Evolutionary conservation across 2,888 invertebrate species (phyloP).

Genomic region (Hylaea fasciaria): DNA sequence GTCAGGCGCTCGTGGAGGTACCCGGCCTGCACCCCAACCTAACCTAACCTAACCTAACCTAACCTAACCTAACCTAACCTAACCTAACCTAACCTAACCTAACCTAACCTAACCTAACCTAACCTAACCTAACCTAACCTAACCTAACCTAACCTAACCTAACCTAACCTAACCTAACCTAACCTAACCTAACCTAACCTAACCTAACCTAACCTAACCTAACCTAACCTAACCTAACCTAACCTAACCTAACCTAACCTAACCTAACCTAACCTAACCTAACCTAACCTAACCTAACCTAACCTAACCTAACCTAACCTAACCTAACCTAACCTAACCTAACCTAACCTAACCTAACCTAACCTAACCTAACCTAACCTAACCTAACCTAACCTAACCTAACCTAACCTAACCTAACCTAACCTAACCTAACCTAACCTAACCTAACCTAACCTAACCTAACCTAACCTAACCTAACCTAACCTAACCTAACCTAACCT

Average conservation of each 20-base stretch:
- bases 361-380: constrained; percentile 5
- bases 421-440: constrained; percentile 8
- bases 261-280: constrained; percentile 46
- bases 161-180: constrained; percentile 44
- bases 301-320: constrained; percentile 45
- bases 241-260: constrained; percentile 45
- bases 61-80: constrained; percentile 42
- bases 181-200: constrained; percentile 45
- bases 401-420: no score
- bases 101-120: constrained; percentile 42
- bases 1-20: no score
- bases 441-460: constrained; percentile 8
- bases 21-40: constrained; percentile 32
- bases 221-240: constrained; percentile 45
- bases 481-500: constrained; percentile 7
- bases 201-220: constrained; percentile 43
- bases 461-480: constrained; percentile 3
- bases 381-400: constrained; percentile 6
- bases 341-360: constrained; percentile 23
- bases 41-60: constrained; percentile 37
- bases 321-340: constrained; percentile 45
- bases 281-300: constrained; percentile 46
- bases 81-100: constrained; percentile 43
- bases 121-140: constrained; percentile 35
- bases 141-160: constrained; percentile 42